Percentiles rank a stretch among this genome's conserved stretches.
phyloP scores from a whole-genome alignment of 2,113 vertebrate species.

The Scopus umbretta region DNA sequence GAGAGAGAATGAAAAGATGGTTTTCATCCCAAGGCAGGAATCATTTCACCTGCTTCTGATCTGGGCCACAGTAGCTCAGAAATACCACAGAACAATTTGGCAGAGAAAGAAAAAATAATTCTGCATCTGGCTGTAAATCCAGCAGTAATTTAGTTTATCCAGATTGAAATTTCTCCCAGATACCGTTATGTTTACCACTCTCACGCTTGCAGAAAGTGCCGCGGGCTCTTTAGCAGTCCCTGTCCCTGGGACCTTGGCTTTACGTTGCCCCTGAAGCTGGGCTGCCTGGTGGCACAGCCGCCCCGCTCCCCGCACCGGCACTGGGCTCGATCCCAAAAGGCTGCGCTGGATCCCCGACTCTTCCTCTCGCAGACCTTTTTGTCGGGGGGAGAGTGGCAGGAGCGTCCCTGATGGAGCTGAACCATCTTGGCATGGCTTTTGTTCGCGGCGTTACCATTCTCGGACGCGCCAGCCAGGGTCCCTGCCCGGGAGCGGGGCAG shows the following conservation, averaged over 20 bases:
- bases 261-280: too few species aligned
- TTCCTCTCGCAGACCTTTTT: not conserved
- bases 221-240: fast-evolving
- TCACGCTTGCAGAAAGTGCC: not conserved
- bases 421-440: not conserved
- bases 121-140: not conserved
- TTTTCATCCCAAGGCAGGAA: not conserved
- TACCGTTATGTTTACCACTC: not conserved
- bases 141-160: not conserved
- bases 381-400: too few species aligned
- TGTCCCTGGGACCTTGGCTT: not conserved
- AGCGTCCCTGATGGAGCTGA: fast-evolving
- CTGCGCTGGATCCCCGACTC: not conserved
- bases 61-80: not conserved
- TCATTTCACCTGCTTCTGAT: not conserved
- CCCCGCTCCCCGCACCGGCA: fast-evolving
- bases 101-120: not conserved
- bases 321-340: not conserved
- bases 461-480: fast-evolving
- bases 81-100: not conserved
- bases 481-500: not conserved
- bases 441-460: fast-evolving
- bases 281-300: not conserved
- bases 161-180: not conserved
- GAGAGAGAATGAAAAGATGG: not conserved